Conservation (phyloP, 2,888 invertebrate genomes). For the Aromia moschata region DNA sequence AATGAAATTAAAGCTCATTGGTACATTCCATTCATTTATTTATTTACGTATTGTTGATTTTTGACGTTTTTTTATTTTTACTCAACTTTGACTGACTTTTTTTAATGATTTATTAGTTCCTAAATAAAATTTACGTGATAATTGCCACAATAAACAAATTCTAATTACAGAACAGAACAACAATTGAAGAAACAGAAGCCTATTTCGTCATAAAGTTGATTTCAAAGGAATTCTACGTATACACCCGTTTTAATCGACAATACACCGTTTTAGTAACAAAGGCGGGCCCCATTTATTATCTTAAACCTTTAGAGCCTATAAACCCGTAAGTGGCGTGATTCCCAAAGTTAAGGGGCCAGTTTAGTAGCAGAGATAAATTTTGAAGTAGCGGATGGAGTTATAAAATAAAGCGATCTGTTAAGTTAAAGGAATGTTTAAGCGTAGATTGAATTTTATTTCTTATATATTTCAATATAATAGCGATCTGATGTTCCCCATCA, state of each 20-base stretch:
- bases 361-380: background rate
- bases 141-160: too few relatives aligned
- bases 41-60: too few relatives aligned
- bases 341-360: constrained; percentile 1
- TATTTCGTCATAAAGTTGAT: too few relatives aligned
- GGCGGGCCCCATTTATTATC: constrained; percentile 1
- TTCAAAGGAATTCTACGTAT: background rate
- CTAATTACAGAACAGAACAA: too few relatives aligned
- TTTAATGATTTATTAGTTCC: too few relatives aligned
- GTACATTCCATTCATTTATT: too few relatives aligned
- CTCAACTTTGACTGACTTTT: too few relatives aligned
- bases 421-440: background rate
- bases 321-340: constrained; percentile 4
- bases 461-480: constrained; percentile 2
- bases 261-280: constrained; percentile 2
- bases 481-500: background rate
- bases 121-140: too few relatives aligned
- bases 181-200: too few relatives aligned
- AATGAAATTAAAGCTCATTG: too few relatives aligned
- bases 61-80: too few relatives aligned
- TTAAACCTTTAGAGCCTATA: constrained; percentile 4
- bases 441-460: background rate
- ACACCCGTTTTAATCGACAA: background rate
- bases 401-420: constrained; percentile 2
- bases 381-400: background rate